Conservation (phyloP, 2,113 vertebrate genomes). For the Ranitomeya variabilis region DNA sequence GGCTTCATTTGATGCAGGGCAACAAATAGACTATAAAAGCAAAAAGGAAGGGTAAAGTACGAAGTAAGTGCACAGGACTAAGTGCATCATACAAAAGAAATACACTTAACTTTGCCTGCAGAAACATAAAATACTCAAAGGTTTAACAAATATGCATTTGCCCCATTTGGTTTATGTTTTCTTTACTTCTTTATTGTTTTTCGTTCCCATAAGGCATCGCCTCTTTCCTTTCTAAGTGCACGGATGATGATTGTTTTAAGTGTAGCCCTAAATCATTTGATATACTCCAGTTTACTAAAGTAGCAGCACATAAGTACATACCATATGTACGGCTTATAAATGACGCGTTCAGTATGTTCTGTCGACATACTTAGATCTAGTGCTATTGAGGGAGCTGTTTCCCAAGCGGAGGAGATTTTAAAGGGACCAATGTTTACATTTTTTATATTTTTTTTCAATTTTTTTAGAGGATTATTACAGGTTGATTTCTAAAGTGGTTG, state of each 20-base stretch:
- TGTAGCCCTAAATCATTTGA: constrained; percentile 32
- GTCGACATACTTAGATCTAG: not conserved
- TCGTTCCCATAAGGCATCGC: not conserved
- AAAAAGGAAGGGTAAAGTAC: not conserved
- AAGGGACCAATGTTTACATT: not conserved
- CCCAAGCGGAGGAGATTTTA: not conserved
- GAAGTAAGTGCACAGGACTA: constrained; percentile 31
- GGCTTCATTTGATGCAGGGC: constrained; percentile 32
- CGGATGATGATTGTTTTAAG: not conserved
- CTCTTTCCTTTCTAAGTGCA: constrained; percentile 13
- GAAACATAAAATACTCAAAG: constrained; percentile 26
- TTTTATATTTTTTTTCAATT: too few relatives aligned
- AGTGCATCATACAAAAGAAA: constrained; percentile 47
- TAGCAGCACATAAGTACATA: not conserved
- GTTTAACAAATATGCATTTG: constrained; percentile 49
- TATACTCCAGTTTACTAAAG: not conserved
- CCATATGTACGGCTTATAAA: constrained; percentile 15
- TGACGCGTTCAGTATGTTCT: constrained; percentile 6
- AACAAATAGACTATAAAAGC: constrained; percentile 24
- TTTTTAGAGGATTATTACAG: too few relatives aligned
- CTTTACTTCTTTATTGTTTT: constrained; percentile 20
- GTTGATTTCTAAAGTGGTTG: too few relatives aligned
- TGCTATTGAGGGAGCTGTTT: not conserved
- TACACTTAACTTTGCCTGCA: constrained; percentile 14
- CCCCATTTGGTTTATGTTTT: constrained; percentile 35